Evolutionary conservation across 2,113 vertebrate species (phyloP).

Genomic region (Syrrhaptes paradoxus): DNA sequence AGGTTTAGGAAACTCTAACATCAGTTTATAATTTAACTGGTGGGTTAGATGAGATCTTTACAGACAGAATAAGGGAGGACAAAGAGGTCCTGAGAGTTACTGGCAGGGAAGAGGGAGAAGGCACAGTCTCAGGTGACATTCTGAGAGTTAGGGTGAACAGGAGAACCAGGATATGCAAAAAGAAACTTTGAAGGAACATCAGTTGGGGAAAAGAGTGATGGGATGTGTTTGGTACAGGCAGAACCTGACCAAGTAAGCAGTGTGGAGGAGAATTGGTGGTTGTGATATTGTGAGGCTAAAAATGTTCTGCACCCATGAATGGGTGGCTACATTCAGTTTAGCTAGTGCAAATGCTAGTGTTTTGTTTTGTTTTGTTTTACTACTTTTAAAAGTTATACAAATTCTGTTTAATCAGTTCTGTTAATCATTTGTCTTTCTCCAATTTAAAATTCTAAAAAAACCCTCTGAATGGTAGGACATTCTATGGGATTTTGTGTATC

Average conservation of each 20-base stretch:
- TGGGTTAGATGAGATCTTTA: background rate
- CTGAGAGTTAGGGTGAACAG: background rate
- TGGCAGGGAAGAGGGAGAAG: background rate
- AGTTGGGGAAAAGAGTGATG: background rate
- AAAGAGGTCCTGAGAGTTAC: background rate
- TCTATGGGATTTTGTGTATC: background rate
- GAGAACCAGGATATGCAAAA: background rate
- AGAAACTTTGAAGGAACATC: background rate
- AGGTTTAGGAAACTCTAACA: background rate
- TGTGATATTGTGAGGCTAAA: background rate
- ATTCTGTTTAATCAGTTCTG: background rate
- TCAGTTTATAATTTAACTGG: background rate
- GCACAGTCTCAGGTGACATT: background rate
- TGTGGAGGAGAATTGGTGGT: background rate
- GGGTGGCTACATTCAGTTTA: background rate
- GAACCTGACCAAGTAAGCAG: background rate
- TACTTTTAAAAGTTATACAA: background rate
- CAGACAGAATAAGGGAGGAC: background rate
- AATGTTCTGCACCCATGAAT: background rate
- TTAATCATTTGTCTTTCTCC: background rate
- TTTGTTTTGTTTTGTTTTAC: background rate
- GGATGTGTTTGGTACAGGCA: background rate
- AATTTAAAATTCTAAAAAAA: background rate
- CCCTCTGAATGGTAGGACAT: fast-evolving
- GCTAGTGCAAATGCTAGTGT: background rate